Base-by-base conservation (phyloP, 2,888 invertebrate genomes). In the Drosophila limbata region DNA sequence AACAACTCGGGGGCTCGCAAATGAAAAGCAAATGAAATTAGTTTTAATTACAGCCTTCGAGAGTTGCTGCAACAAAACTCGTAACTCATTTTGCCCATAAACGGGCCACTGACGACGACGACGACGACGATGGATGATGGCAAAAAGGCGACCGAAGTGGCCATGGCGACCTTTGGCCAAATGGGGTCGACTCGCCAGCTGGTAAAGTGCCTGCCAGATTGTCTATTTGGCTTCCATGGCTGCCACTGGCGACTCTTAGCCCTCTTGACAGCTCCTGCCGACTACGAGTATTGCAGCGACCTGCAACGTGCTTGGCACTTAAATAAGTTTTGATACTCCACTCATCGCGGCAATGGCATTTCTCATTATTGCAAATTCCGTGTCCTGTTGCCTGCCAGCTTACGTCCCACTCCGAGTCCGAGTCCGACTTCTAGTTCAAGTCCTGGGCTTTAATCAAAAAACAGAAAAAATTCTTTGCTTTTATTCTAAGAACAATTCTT, bases 231-330 rank as follows among this genome's bases (percentile, higher is more conserved):
- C 25, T 25, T 71, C 86, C 82, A 71, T 77, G 73, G 77, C 74
- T 69, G 82, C 50, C 52, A 40, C 28, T 71, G 69, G 63, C 65
- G 53, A 59, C 75, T 25, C 25, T 25, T 25, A 6, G 55, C 75
- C 69, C 70, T 50, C 35, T 50, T 47, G 45, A 48, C 44, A 42
- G 68, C 64, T 65, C 57, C 62, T 66, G 62, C 61, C 69, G 77
- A 61, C 65, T 70, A 68, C 69, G 77, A 61, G 63, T 70, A 68
- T 73, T 73, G 69, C 81, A 76, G 77, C 84, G 61, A 45, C 76
- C 66, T 86, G 83, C 90, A 89, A 85, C 85, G 88, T 85, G 90
- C 90, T 57, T 85, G 70, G 90, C 90, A 85, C 85, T 89, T 89
- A 85, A 85, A 89, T 85, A 88, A 85, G 86, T 85, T 85, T 81